Evolutionary conservation across 2,797 vertebrate species (phyloP).

Genomic region (Steatocranus sp.): DNA sequence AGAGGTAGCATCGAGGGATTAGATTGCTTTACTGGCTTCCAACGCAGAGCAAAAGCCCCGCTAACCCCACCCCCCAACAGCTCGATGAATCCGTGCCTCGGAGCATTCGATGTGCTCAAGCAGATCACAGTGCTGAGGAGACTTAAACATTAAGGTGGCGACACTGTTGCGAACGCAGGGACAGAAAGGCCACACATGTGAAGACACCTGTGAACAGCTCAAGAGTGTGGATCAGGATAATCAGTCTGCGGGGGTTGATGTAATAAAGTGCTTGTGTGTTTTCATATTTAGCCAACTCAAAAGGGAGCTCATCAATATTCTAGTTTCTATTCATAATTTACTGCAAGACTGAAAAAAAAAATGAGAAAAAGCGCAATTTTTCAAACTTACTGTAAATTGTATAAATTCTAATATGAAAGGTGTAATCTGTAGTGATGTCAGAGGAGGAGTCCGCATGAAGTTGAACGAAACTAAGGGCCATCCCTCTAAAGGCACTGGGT

Average conservation of each 20-base stretch:
- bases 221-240: neutral
- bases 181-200: neutral
- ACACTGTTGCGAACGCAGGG: neutral
- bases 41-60: neutral
- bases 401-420: slow-evolving; percentile 16
- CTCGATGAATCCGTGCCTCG: neutral
- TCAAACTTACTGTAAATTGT: slow-evolving; percentile 25
- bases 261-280: slow-evolving; percentile 1
- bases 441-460: slow-evolving; percentile 42
- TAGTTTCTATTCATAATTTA: neutral
- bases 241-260: neutral
- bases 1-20: neutral
- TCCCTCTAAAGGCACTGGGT: slow-evolving; percentile 83
- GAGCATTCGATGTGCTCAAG: neutral
- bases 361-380: neutral
- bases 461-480: slow-evolving; percentile 53
- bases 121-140: neutral
- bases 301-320: neutral
- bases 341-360: neutral
- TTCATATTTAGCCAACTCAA: neutral
- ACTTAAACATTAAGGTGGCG: neutral
- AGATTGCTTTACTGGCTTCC: neutral
- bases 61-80: neutral
- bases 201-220: neutral
- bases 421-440: slow-evolving; percentile 73